Base-by-base conservation (phyloP, 2,888 invertebrate genomes). In the Halocaridina rubra region DNA sequence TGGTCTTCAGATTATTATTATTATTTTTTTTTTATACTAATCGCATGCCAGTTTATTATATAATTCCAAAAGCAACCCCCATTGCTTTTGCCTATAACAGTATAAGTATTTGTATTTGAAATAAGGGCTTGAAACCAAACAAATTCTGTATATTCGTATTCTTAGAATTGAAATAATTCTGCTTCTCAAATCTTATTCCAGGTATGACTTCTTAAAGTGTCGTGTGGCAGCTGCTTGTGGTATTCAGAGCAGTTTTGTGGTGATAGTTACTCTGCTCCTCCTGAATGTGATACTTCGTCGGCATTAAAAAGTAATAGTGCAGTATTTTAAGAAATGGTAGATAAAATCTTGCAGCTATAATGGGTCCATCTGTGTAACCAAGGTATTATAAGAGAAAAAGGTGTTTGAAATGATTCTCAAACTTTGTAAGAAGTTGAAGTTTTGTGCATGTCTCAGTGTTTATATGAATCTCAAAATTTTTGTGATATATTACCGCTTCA, bases 161-260 rank as follows among this genome's bases (percentile, higher is more conserved):
- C n/a, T 32, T 5, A 30, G 32, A 2, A n/a, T n/a, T n/a, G n/a
- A 32, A 32, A 30, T 13, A 29, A 16, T 30, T 10, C 3, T 29
- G 3, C 7, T 30, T 29, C 39, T 22, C 13, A 10, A 32, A 27
- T 33, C 7, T 67, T 61, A n/a, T 74, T 33, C 5, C 89, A 92
- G 93, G 88, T 96, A 95, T 88, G 96, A 97, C 91, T 96, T 96
- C 94, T 96, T 97, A 90, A 96, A 96, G 90, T 98, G 98, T 90
- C 93, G 98, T 39, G 92, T 98, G 88, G 98, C 98, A 0, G 96
- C 95, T 27, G 96, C 96, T 0, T 93, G 94, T 0, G 93, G 93
- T 0, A 90, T 94, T 81, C 93, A 94, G 89, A 93, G 93, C 69
- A 95, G 93, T 90, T 90, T 90, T 89, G 79, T 91, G 16, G 30